phyloP scores from a whole-genome alignment of 2,113 vertebrate genomes.

The Porphyrio hochstetteri region DNA sequence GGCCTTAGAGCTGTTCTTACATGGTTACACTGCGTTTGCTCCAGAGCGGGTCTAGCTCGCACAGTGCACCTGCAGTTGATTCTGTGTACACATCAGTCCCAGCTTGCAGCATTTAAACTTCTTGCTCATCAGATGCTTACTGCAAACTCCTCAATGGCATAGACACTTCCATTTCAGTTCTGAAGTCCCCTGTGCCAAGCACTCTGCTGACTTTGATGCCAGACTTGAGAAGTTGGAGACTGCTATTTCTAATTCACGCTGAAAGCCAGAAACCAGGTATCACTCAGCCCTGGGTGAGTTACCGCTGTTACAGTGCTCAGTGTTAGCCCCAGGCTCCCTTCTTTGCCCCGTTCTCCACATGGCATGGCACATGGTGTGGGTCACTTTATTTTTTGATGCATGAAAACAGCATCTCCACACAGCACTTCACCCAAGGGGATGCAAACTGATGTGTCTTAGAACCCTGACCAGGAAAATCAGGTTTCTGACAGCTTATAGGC shows the following conservation, averaged over 20 bases:
- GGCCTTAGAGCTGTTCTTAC: background rate
- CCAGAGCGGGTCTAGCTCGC: background rate
- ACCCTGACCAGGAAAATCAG: background rate
- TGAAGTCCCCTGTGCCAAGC: background rate
- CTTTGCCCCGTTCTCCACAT: background rate
- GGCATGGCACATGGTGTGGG: background rate
- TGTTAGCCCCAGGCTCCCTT: background rate
- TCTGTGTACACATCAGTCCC: fast-evolving
- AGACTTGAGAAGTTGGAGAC: background rate
- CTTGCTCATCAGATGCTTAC: no score
- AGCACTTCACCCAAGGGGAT: background rate
- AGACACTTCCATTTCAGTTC: background rate
- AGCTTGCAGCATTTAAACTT: background rate
- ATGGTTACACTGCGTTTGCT: background rate
- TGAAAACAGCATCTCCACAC: background rate
- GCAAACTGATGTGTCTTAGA: background rate
- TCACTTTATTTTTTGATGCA: background rate
- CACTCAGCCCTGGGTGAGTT: background rate
- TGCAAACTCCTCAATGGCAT: background rate
- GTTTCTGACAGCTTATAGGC: background rate
- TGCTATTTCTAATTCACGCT: background rate
- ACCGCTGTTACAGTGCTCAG: background rate
- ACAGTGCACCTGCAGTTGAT: fast-evolving
- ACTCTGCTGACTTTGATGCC: background rate
- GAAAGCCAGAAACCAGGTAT: background rate